These are phyloP conservation scores for Neotoma lepida DNA, from an alignment of 2,113 vertebrate genomes.

Conservation along the genomic window DNA sequence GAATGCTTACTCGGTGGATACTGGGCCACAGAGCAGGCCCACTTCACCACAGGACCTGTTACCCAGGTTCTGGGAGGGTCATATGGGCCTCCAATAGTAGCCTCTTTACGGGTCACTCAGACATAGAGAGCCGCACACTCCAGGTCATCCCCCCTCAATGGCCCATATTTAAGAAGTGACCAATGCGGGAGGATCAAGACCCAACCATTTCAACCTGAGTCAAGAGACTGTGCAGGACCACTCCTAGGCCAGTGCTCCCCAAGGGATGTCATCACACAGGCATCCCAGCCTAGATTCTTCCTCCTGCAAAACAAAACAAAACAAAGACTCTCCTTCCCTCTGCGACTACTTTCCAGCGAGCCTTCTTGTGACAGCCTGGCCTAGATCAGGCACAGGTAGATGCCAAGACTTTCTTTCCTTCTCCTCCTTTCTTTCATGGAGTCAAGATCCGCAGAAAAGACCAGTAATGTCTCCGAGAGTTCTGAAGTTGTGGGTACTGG, in stretches of 20 bases:
- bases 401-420: neutral
- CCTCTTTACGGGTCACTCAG: no score
- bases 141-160: neutral
- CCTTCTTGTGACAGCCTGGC: neutral
- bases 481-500: neutral
- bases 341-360: neutral
- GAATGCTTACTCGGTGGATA: rapidly evolving
- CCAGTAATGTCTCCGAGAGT: neutral
- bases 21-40: no score
- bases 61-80: neutral
- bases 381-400: neutral
- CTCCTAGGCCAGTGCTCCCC: neutral
- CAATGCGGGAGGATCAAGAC: neutral
- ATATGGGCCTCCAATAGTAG: neutral
- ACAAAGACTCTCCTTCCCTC: neutral
- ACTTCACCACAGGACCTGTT: neutral
- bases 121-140: neutral
- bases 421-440: neutral
- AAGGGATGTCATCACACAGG: rapidly evolving
- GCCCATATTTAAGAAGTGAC: neutral
- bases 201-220: neutral
- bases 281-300: neutral
- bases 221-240: neutral
- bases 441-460: neutral
- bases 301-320: neutral